Evolutionary conservation across 2,888 invertebrate genomes (phyloP).

Genomic region (Luperina nickerlii): DNA sequence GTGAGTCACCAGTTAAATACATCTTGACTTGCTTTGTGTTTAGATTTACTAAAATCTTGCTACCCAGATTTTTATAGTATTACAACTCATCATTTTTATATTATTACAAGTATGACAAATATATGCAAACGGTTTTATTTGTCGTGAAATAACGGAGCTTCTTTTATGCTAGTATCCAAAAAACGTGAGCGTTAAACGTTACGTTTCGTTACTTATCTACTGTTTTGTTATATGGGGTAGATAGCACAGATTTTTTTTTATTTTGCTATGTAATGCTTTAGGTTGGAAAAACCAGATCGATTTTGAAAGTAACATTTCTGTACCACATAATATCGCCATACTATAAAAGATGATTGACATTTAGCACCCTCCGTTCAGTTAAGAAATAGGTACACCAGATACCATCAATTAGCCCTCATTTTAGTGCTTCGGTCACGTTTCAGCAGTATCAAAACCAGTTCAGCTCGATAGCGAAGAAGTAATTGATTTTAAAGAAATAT

Average conservation of each 20-base stretch:
- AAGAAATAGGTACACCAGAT: not conserved
- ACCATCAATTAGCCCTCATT: conserved; percentile 27
- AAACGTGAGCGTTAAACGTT: not conserved
- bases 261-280: not conserved
- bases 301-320: not conserved
- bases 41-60: conserved; percentile 23
- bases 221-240: not conserved
- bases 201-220: not conserved
- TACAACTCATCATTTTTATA: no score
- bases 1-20: conserved; percentile 44
- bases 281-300: not conserved
- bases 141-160: not conserved
- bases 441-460: conserved; percentile 24
- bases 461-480: conserved; percentile 25
- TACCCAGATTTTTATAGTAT: not conserved
- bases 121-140: not conserved
- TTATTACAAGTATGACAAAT: no score
- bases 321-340: not conserved
- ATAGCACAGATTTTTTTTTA: not conserved
- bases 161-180: not conserved
- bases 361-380: not conserved
- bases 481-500: conserved; percentile 40
- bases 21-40: conserved; percentile 36
- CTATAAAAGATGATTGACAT: conserved; percentile 1
- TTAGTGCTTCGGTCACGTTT: conserved; percentile 35